Evolutionary conservation across 2,888 invertebrate genomes (phyloP).

Genomic region (Lasioglossum vierecki): DNA sequence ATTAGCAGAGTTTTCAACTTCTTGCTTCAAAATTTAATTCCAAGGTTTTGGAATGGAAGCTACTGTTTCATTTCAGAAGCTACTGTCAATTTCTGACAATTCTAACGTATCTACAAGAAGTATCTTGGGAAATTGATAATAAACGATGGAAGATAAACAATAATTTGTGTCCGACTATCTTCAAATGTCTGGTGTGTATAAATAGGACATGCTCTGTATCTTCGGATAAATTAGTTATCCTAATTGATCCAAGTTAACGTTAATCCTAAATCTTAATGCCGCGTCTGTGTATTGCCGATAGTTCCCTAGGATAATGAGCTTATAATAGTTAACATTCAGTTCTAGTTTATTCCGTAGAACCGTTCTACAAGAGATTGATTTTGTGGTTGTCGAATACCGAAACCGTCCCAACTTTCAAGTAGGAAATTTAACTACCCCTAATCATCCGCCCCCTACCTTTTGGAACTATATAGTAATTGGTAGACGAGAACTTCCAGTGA

Average conservation of each 20-base stretch:
- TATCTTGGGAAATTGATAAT: not conserved
- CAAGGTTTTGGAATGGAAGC: no score
- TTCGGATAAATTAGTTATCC: not conserved
- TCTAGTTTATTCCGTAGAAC: not conserved
- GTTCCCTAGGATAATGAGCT: not conserved
- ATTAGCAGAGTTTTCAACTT: not conserved
- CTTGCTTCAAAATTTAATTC: no score
- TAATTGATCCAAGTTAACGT: not conserved
- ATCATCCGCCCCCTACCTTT: not conserved
- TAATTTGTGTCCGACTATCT: no score
- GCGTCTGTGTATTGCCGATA: not conserved
- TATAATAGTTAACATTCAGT: not conserved
- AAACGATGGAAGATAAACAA: not conserved
- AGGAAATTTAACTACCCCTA: slow-evolving; percentile 5
- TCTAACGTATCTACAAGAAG: no score
- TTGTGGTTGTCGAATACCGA: not conserved
- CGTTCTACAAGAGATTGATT: not conserved
- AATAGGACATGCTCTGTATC: not conserved
- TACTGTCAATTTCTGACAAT: no score
- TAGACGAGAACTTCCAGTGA: not conserved
- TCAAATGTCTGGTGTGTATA: no score
- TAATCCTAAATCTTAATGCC: not conserved
- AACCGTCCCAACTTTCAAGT: not conserved
- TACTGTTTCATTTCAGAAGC: not conserved
- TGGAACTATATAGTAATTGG: not conserved